Evolutionary conservation across 2,113 vertebrate species (phyloP).

Genomic region (Gadus macrocephalus): DNA sequence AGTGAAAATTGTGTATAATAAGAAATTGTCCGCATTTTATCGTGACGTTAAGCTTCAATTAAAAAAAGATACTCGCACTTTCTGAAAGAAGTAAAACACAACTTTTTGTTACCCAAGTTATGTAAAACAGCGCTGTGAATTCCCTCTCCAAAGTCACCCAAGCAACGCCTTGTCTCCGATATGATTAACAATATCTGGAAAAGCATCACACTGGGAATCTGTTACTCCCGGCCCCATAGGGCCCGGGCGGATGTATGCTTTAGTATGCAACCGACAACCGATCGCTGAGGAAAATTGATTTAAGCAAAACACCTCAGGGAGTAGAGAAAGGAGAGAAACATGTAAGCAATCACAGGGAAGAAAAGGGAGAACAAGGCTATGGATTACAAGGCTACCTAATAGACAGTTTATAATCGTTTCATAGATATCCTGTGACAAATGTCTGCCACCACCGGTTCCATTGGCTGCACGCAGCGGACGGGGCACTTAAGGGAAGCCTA

Average conservation of each 20-base stretch:
- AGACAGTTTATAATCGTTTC: slow-evolving; percentile 27
- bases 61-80: not conserved
- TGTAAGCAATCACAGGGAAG: slow-evolving; percentile 1
- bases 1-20: not conserved
- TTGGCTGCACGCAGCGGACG: slow-evolving; percentile 36
- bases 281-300: slow-evolving; percentile 21
- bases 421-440: slow-evolving; percentile 37
- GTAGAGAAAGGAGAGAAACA: slow-evolving; percentile 20
- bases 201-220: slow-evolving; percentile 46
- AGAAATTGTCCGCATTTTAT: not conserved
- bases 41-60: not conserved
- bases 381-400: slow-evolving; percentile 31
- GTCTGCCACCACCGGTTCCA: slow-evolving; percentile 17
- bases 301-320: slow-evolving; percentile 35
- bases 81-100: not conserved
- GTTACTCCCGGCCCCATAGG: slow-evolving; percentile 28
- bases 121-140: slow-evolving; percentile 40
- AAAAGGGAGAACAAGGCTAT: slow-evolving; percentile 23
- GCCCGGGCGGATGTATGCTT: slow-evolving; percentile 40
- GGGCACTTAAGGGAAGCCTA: slow-evolving; percentile 19
- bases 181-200: slow-evolving; percentile 55
- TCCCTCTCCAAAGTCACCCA: slow-evolving; percentile 40
- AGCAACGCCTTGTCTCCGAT: slow-evolving; percentile 52
- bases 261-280: slow-evolving; percentile 14
- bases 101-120: slow-evolving; percentile 20